Conservation (phyloP, 2,797 vertebrate species). For the Typhlichthys subterraneus region DNA sequence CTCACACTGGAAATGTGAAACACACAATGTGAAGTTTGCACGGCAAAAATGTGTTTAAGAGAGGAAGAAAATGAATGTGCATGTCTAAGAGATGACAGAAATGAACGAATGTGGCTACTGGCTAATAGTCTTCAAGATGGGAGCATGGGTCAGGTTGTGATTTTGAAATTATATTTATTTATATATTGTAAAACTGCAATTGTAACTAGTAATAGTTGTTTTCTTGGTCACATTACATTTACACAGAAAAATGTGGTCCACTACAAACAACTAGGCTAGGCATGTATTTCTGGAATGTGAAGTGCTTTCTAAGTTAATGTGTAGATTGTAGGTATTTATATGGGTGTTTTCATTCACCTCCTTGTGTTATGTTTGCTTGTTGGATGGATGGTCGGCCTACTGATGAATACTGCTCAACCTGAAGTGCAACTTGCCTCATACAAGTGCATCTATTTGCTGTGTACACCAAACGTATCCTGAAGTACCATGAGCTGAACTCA, state of each 20-base stretch:
- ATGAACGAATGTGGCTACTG: too few species aligned
- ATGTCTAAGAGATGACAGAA: constrained; percentile 7
- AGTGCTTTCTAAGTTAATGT: constrained; percentile 21
- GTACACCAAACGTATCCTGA: background rate
- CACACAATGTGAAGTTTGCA: background rate
- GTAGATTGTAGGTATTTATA: constrained; percentile 3
- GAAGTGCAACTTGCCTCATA: background rate
- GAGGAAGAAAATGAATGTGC: background rate
- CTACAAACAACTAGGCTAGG: too few species aligned
- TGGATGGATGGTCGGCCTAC: constrained; percentile 19
- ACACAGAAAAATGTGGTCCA: too few species aligned
- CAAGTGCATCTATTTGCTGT: background rate
- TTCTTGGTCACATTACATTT: too few species aligned
- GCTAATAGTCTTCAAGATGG: too few species aligned
- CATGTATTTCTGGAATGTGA: background rate
- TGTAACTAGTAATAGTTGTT: background rate
- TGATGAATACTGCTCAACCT: constrained; percentile 4
- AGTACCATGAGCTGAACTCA: constrained; percentile 67
- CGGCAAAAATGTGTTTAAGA: background rate
- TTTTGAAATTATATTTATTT: too few species aligned
- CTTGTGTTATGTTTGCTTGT: constrained; percentile 20
- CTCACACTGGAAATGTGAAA: constrained; percentile 76
- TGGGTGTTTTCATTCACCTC: background rate
- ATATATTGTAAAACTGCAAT: background rate
- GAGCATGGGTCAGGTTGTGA: too few species aligned